Evolutionary conservation across 2,888 invertebrate species (phyloP).

Genomic region (Timema podura): DNA sequence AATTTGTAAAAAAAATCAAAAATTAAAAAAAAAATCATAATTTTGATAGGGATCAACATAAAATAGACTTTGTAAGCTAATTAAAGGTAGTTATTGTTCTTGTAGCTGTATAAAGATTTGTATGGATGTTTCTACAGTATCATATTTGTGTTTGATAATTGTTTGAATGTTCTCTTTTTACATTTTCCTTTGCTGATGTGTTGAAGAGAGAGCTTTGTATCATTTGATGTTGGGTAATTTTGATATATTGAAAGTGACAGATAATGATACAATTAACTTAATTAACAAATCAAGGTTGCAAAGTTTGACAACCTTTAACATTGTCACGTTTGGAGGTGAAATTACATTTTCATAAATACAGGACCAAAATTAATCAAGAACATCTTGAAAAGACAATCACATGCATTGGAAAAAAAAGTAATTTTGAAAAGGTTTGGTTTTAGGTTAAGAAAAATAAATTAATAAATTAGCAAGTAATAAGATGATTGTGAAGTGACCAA

Average conservation of each 20-base stretch:
- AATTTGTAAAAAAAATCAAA: not conserved
- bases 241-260: too few species aligned
- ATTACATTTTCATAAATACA: constrained; percentile 15
- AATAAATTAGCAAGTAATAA: constrained; percentile 6
- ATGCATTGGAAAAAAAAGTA: constrained; percentile 9
- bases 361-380: constrained; percentile 26
- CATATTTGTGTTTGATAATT: not conserved
- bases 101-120: constrained; percentile 7
- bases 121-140: constrained; percentile 13
- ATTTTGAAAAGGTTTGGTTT: not conserved
- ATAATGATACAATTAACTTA: too few species aligned
- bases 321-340: too few species aligned
- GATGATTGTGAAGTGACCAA: not conserved
- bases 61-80: constrained; percentile 3
- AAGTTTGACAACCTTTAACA: too few species aligned
- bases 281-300: too few species aligned
- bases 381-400: constrained; percentile 29
- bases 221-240: not conserved
- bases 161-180: not conserved
- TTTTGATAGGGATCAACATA: not conserved
- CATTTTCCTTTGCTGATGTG: not conserved
- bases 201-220: not conserved
- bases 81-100: not conserved
- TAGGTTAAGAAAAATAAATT: constrained; percentile 12
- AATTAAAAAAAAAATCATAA: constrained; percentile 3